Evolutionary conservation across 2,113 vertebrate species (phyloP), one percentile per base, ranked within the genome.

Genomic region (Dipodomys stephensi): DNA sequence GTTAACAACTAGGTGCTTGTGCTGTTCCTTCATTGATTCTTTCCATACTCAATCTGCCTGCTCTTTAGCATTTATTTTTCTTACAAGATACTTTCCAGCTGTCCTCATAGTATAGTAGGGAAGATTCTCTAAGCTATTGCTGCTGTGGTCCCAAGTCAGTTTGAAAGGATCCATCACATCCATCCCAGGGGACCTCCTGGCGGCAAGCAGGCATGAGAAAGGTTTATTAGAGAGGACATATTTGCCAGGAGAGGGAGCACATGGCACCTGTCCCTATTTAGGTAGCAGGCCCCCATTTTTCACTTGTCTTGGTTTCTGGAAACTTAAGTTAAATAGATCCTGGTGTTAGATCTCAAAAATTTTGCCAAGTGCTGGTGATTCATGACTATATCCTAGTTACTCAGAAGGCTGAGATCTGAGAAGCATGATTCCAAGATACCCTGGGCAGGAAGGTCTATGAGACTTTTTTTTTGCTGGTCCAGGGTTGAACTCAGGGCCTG

Each of bases 261-360:
- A 39, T 39, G 39, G 39, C 39, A 39, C 39, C 39, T 39, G 39
- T 39, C 39, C 35, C 35, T 39, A 39, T 39, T 39, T 3, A 39
- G 35, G 35, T 39, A 39, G 35, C 35, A 39, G 49, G 3, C 16
- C 68, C 77, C 64, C 53, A 67, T 57, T n/a, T 53, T 80, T 4
- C 4, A 25, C 53, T 28, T 28, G 68, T 90, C n/a, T 90, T 90
- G n/a, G 25, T 62, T 88, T 74, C 62, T 72, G 78, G 77, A 84
- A 87, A 79, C 4, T 4, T 83, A 35, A 44, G 76, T 80, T 30
- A 88, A 53, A 92, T 16, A 92, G 89, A 85, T 68, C 8, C 19
- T 72, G 90, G 57, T 46, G 35, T 92, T 87, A 28, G 28, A 71
- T 87, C 18, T 87, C 53, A 77, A 76, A 67, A 85, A 82, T 35